Evolutionary conservation across 1,140 invertebrate species (phyloP).

Genomic region (Drosophila erecta): DNA sequence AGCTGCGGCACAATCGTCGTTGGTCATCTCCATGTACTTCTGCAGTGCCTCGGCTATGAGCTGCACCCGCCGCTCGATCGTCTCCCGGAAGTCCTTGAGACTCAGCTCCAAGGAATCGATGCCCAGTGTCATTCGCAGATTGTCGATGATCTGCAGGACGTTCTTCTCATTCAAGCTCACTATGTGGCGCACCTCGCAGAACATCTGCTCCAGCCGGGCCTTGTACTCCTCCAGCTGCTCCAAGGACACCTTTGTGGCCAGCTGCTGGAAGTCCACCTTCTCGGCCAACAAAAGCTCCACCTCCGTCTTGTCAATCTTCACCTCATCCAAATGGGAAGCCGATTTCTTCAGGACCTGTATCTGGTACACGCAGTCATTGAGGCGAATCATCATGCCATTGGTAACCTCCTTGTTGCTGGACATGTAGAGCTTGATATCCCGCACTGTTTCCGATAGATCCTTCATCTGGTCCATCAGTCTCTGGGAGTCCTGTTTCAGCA

Average conservation of each 20-base stretch:
- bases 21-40: constrained; percentile 80
- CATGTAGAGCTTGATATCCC: constrained; percentile 44
- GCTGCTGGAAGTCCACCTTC: constrained; percentile 88
- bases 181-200: constrained; percentile 88
- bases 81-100: constrained; percentile 88
- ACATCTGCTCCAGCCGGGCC: constrained; percentile 87
- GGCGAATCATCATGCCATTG: constrained; percentile 15
- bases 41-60: constrained; percentile 88
- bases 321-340: constrained; percentile 45
- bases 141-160: constrained; percentile 88
- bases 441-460: constrained; percentile 53
- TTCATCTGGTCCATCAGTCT: constrained; percentile 48
- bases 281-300: constrained; percentile 89
- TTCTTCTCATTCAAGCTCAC: constrained; percentile 87
- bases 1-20: constrained; percentile 88
- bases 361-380: constrained; percentile 22
- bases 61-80: constrained; percentile 87
- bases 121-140: constrained; percentile 88
- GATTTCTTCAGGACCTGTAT: constrained; percentile 38
- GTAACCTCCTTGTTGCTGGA: constrained; percentile 35
- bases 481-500: constrained; percentile 64
- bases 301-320: constrained; percentile 88
- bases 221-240: constrained; percentile 89
- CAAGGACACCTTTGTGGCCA: constrained; percentile 89
- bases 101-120: constrained; percentile 89